A percentile compares a stretch with the other conserved stretches of the same genome.
Conservation (phyloP, 2,888 invertebrate genomes). For the Oscheius myriophilus region DNA sequence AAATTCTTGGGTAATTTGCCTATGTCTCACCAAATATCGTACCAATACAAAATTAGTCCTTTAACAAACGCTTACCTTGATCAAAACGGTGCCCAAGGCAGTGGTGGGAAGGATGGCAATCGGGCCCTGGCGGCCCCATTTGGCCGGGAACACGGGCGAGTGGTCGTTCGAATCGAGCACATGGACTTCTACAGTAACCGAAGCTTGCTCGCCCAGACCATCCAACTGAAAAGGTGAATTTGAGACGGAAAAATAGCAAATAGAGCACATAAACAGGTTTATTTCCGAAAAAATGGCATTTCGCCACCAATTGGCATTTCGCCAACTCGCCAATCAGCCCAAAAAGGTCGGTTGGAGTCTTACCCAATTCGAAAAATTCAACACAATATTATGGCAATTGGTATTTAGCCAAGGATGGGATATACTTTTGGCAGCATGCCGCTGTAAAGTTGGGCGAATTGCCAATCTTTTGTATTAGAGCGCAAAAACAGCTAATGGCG, state of each 20-base stretch:
- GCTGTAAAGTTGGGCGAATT: too few species aligned
- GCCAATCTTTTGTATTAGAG: too few species aligned
- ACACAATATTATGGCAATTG: too few species aligned
- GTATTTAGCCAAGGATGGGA: too few species aligned
- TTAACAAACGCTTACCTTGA: conserved; percentile 30
- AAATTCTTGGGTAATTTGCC: background rate
- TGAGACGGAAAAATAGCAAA: background rate
- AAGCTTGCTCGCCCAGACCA: conserved; percentile 36
- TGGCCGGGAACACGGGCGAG: conserved; percentile 49
- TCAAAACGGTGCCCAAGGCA: conserved; percentile 36
- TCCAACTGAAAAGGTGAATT: conserved; percentile 28
- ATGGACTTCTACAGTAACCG: conserved; percentile 82
- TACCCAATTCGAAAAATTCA: too few species aligned
- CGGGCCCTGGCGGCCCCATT: conserved; percentile 46
- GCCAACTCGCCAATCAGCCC: too few species aligned
- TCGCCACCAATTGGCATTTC: background rate
- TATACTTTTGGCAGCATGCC: too few species aligned
- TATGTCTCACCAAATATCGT: conserved; percentile 2
- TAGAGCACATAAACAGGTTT: background rate
- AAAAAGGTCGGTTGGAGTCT: too few species aligned
- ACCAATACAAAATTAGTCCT: too few species aligned
- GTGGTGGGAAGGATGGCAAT: conserved; percentile 33
- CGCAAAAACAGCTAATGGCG: too few species aligned
- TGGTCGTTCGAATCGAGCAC: conserved; percentile 77
- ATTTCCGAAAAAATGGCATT: background rate